phyloP scores from a whole-genome alignment of 2,888 invertebrate species.

The Sphaerophoria rueppellii region DNA sequence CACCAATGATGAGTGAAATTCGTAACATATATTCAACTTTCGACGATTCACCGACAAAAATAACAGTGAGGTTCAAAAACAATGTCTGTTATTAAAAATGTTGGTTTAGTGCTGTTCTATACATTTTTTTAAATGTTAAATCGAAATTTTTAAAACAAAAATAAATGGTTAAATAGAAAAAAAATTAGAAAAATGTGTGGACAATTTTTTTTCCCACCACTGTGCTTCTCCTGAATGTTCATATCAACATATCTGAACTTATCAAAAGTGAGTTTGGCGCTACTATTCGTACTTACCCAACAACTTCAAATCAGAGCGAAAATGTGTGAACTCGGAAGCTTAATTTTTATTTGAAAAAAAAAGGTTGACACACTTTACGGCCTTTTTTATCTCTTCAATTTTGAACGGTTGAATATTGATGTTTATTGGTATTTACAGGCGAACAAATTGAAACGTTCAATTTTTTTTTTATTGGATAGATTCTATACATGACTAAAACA shows the following conservation, averaged over 20 bases:
- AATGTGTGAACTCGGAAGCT: conserved; percentile 10
- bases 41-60: conserved; percentile 17
- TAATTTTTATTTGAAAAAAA: neutral
- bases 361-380: conserved; percentile 9
- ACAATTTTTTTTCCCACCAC: neutral
- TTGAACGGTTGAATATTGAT: conserved; percentile 2
- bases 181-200: neutral
- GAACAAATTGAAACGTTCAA: neutral
- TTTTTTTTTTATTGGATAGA: conserved; percentile 7
- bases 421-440: conserved; percentile 12
- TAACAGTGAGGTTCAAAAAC: conserved; percentile 23
- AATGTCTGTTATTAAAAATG: neutral
- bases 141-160: too few relatives aligned
- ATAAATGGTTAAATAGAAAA: too few relatives aligned
- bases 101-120: too few relatives aligned
- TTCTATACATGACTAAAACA: conserved; percentile 58
- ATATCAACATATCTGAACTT: neutral
- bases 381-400: neutral
- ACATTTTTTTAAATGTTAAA: too few relatives aligned
- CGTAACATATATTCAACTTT: conserved; percentile 43
- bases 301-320: conserved; percentile 9
- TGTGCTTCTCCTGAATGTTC: neutral
- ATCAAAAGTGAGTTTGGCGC: conserved; percentile 5
- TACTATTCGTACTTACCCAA: conserved; percentile 47
- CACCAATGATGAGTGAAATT: conserved; percentile 37